A percentile compares a stretch with the other conserved stretches of the same genome.
phyloP scores from a whole-genome alignment of 1,140 invertebrate species.

The Brachionus manjavacas region DNA sequence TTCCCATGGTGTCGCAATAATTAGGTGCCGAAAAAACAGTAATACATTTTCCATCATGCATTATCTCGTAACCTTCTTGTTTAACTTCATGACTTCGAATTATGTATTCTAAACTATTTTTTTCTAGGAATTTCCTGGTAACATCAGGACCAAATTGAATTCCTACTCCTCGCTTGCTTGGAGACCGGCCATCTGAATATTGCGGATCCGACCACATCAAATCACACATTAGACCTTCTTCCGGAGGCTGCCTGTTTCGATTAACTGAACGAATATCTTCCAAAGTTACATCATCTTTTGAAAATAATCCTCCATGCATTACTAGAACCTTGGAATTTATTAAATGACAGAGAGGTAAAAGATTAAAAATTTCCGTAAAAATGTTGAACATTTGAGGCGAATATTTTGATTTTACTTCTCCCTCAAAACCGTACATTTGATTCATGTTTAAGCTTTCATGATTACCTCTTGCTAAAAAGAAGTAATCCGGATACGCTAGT shows the following conservation, averaged over 20 bases:
- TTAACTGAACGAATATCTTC: constrained; percentile 82
- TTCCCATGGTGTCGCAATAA: constrained; percentile 99
- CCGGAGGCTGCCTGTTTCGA: constrained; percentile 90
- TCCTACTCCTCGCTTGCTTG: constrained; percentile 92
- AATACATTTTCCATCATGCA: constrained; percentile 71
- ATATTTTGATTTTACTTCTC: constrained; percentile 91
- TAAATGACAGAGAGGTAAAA: constrained; percentile 89
- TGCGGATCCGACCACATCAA: constrained; percentile 97
- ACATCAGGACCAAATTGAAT: constrained; percentile 85
- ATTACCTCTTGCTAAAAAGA: constrained; percentile 95
- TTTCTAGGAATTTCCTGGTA: constrained; percentile 57
- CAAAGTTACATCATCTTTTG: constrained; percentile 77
- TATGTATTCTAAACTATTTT: constrained; percentile 84
- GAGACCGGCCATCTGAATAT: constrained; percentile 72
- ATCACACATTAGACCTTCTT: constrained; percentile 88
- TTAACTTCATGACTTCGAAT: constrained; percentile 97
- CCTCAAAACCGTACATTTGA: constrained; percentile 97
- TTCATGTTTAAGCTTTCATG: constrained; percentile 98
- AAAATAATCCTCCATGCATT: constrained; percentile 91
- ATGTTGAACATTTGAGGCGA: constrained; percentile 86
- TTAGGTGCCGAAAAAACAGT: constrained; percentile 80
- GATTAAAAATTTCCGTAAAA: constrained; percentile 97
- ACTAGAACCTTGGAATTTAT: constrained; percentile 84
- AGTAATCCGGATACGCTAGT: constrained; percentile 89
- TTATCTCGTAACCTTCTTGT: constrained; percentile 86